phyloP scores from a whole-genome alignment of 2,888 invertebrate species.

The Argyresthia goedartella region DNA sequence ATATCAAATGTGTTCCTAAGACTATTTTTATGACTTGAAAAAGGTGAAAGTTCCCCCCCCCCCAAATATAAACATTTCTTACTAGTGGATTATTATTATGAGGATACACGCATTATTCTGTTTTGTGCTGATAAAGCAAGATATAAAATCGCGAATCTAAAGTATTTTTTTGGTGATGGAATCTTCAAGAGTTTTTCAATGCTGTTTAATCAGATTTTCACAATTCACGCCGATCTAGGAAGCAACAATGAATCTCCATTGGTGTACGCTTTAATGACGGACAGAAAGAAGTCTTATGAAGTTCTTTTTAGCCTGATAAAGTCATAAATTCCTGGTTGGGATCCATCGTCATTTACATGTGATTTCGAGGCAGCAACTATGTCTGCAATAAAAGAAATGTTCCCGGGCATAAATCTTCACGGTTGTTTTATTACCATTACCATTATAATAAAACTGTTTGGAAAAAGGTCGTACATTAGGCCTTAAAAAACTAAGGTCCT shows the following conservation, averaged over 20 bases:
- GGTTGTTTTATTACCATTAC: slow-evolving; percentile 8
- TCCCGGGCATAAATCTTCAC: slow-evolving; percentile 3
- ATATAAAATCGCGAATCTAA: slow-evolving; percentile 7
- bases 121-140: slow-evolving; percentile 7
- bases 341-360: not conserved
- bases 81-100: not conserved
- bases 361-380: slow-evolving; percentile 8
- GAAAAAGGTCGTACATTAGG: slow-evolving; percentile 6
- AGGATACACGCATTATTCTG: not conserved
- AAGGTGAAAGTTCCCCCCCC: not conserved
- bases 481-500: slow-evolving; percentile 2
- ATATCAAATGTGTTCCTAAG: not conserved
- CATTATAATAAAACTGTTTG: slow-evolving; percentile 7
- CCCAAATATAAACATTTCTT: not conserved
- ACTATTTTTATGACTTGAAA: not conserved
- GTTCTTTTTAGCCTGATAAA: not conserved
- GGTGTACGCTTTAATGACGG: slow-evolving; percentile 9
- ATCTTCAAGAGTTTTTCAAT: slow-evolving; percentile 8
- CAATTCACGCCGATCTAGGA: slow-evolving; percentile 11
- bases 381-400: slow-evolving; percentile 5
- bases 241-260: slow-evolving; percentile 9
- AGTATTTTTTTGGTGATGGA: slow-evolving; percentile 5
- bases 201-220: slow-evolving; percentile 9
- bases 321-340: slow-evolving; percentile 1
- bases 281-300: slow-evolving; percentile 2